phyloP scores from a whole-genome alignment of 1,140 invertebrate genomes.

The Armadillidium nasatum region DNA sequence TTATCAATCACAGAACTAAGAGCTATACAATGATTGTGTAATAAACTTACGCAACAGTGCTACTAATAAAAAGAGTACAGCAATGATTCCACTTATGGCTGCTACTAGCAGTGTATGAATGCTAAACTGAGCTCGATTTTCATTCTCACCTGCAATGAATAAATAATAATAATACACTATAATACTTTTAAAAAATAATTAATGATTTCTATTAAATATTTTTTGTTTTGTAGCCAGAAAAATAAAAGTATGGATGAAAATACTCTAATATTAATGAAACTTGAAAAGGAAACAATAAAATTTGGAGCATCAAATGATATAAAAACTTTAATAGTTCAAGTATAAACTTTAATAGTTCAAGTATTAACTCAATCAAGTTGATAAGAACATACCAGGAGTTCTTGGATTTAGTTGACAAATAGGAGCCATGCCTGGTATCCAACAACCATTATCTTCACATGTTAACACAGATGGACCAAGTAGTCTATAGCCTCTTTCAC shows the following conservation, averaged over 20 bases:
- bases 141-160: neutral
- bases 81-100: neutral
- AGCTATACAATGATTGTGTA: neutral
- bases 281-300: no score
- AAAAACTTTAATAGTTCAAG: no score
- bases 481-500: neutral
- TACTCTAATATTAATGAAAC: no score
- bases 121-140: neutral
- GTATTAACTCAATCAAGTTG: no score
- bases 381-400: neutral
- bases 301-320: neutral
- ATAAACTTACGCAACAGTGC: neutral
- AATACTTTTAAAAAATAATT: no score
- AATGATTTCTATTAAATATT: no score
- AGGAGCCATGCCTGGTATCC: neutral
- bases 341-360: no score
- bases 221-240: no score
- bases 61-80: neutral
- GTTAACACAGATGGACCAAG: neutral
- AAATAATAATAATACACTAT: no score
- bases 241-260: no score
- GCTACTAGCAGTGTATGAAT: neutral
- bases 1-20: no score
- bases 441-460: neutral
- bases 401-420: neutral